Evolutionary conservation across 2,888 invertebrate species (phyloP), one percentile per base, ranked within the genome.

Genomic region (Keiferia lycopersicella): DNA sequence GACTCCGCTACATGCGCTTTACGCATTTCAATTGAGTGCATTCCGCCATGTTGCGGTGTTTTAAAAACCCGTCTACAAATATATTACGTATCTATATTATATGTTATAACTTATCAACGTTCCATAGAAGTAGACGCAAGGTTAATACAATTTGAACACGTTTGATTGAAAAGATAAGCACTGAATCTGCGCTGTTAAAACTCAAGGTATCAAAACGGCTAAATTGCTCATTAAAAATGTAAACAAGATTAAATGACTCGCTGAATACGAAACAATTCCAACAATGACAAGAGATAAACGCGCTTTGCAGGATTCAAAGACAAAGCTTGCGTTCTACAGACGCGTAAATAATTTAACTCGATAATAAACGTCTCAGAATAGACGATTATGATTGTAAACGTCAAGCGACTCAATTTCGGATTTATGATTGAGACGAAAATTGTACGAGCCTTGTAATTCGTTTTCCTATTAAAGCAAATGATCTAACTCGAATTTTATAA

Each of bases 391-490:
- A 60, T 60, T 45, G 22, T 45, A 50, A 61, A 50, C 50, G 30
- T 50, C 48, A 48, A 67, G 70, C 67, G 20, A 61, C 38, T 50
- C 50, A 71, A 75, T 70, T 73, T 68, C 64, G 66, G 66, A 60
- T 63, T 70, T 71, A 70, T 73, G 72, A 75, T 73, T 68, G 67
- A 71, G 64, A 72, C 66, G 68, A 77, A 77, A 80, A 79, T 79
- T 71, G 69, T 70, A 71, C 67, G 70, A 66, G 69, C 69, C 69
- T 69, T 68, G 73, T 74, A 70, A 75, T 65, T 77, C 77, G 73
- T 73, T 77, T 79, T 78, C 71, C 73, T 80, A 85, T 83, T 79
- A 83, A 82, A 73, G 81, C 70, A 81, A 87, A 87, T 83, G 81
- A 77, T 68, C 80, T 76, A 72, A 71, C 75, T 81, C 77, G 69